phyloP scores from a whole-genome alignment of 2,113 vertebrate species.

The Aythya baeri region DNA sequence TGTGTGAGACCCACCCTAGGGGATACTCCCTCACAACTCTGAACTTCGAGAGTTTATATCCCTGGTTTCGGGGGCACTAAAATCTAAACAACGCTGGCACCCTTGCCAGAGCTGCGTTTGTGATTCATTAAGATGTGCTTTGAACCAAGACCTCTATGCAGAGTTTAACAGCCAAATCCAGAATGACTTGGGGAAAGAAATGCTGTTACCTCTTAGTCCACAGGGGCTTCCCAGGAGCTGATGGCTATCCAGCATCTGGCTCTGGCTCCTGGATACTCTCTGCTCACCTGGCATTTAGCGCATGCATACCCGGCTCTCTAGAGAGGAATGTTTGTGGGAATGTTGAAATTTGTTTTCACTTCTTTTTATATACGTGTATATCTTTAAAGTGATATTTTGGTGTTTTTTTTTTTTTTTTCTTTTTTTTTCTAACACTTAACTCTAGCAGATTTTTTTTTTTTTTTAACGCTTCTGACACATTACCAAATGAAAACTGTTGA shows the following conservation, averaged over 20 bases:
- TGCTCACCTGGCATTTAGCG: not conserved
- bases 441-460: slow-evolving; percentile 10
- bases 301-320: not conserved
- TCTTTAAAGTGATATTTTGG: not conserved
- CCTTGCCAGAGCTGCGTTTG: not conserved
- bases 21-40: rapidly evolving
- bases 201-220: rapidly evolving
- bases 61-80: not conserved
- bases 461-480: not conserved
- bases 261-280: not conserved
- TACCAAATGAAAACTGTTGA: slow-evolving; percentile 30
- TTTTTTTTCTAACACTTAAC: not conserved
- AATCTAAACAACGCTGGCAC: rapidly evolving
- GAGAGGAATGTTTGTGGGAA: not conserved
- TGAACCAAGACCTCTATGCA: not conserved
- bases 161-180: not conserved
- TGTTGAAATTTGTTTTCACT: not conserved
- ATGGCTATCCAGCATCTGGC: rapidly evolving
- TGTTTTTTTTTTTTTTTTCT: not conserved
- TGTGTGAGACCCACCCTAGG: rapidly evolving
- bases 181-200: not conserved
- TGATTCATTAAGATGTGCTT: rapidly evolving
- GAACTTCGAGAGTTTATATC: not conserved
- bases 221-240: rapidly evolving
- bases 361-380: not conserved